Percentiles rank a stretch among this genome's conserved stretches.
phyloP scores from a whole-genome alignment of 2,797 vertebrate genomes.

The Coranthus polyacanthus region DNA sequence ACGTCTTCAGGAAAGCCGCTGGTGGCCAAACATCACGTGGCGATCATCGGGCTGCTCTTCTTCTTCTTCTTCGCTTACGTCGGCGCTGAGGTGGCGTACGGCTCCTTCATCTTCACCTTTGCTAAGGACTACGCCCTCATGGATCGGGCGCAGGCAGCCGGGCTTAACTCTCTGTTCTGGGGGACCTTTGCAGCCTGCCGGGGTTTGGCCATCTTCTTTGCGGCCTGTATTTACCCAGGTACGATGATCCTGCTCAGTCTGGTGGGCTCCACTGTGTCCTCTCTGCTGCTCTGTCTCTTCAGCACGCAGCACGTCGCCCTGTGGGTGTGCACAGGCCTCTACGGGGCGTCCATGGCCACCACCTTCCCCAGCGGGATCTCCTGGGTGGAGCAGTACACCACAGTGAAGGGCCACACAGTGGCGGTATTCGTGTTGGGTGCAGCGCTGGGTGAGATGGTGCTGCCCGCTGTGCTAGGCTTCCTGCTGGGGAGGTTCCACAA shows the following conservation, averaged over 20 bases:
- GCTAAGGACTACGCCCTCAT: constrained; percentile 84
- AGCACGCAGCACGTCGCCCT: constrained; percentile 65
- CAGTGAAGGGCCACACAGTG: constrained; percentile 85
- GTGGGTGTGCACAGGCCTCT: constrained; percentile 87
- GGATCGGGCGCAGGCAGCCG: constrained; percentile 84
- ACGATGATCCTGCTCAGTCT: constrained; percentile 91
- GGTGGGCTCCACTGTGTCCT: constrained; percentile 83
- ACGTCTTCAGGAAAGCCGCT: constrained; percentile 55
- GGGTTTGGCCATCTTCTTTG: constrained; percentile 90
- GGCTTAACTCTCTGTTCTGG: constrained; percentile 95
- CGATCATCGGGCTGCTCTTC: constrained; percentile 88
- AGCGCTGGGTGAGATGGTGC: constrained; percentile 92
- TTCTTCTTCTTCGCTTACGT: constrained; percentile 94
- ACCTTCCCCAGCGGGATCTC: constrained; percentile 94
- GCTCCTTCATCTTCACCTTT: constrained; percentile 92
- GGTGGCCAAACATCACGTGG: constrained; percentile 86
- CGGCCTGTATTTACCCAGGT: constrained; percentile 86
- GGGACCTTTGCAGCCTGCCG: constrained; percentile 88
- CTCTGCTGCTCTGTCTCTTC: constrained; percentile 87
- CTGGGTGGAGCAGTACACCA: constrained; percentile 95
- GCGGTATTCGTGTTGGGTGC: constrained; percentile 91
- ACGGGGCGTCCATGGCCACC: constrained; percentile 92
- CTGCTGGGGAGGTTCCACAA: constrained; percentile 83
- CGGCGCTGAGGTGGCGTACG: constrained; percentile 92
- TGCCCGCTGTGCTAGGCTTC: constrained; percentile 87